These are phyloP conservation scores for Benitochromis conjunctus DNA, from an alignment of 2,113 vertebrate species.

Conservation along the genomic window DNA sequence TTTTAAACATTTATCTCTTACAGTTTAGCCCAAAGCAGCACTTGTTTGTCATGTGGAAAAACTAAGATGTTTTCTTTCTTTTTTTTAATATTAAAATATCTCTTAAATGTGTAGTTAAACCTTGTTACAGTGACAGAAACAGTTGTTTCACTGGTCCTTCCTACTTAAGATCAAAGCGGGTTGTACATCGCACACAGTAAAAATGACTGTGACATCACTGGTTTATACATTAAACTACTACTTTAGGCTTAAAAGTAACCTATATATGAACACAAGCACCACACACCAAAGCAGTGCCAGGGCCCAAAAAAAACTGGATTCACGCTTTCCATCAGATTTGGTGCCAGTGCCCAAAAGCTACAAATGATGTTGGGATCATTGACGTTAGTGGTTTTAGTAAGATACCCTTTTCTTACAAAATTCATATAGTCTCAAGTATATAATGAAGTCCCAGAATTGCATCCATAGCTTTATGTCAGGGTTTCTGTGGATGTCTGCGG, in stretches of 20 bases:
- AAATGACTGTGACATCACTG: background rate
- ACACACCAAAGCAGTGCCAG: too few species aligned
- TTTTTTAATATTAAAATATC: background rate
- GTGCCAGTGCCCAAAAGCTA: too few species aligned
- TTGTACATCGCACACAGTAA: background rate
- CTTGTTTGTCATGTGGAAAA: background rate
- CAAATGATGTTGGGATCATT: background rate
- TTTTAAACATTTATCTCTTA: background rate
- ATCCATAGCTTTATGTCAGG: rapidly evolving
- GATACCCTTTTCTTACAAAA: background rate
- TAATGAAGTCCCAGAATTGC: background rate
- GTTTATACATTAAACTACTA: background rate
- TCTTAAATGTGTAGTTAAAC: background rate
- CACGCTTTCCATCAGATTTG: too few species aligned
- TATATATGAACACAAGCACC: too few species aligned
- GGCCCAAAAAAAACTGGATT: too few species aligned
- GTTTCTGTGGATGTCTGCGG: background rate
- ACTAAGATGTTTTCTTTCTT: background rate
- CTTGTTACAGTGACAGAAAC: background rate
- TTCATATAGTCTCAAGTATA: background rate
- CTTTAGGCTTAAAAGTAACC: too few species aligned
- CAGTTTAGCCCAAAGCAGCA: background rate
- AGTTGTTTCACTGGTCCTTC: background rate
- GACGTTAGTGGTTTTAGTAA: background rate
- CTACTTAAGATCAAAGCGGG: background rate